Evolutionary conservation across 2,113 vertebrate species (phyloP).

Genomic region (Onychostruthus taczanowskii): DNA sequence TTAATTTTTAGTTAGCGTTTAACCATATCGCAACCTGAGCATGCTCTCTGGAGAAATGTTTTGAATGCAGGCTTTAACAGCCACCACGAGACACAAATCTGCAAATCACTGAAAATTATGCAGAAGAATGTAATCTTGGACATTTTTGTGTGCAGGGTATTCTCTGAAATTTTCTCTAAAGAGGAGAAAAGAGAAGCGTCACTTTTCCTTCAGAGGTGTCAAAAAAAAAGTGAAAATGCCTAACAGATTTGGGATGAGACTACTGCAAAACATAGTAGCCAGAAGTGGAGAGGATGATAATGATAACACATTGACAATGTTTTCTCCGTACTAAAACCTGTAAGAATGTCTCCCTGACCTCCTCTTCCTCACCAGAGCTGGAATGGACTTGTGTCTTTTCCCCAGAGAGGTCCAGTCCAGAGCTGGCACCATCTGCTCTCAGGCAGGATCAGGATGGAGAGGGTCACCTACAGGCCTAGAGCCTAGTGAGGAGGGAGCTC

Average conservation of each 20-base stretch:
- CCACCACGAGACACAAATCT: background rate
- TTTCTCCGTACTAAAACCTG: background rate
- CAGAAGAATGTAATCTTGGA: background rate
- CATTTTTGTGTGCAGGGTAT: background rate
- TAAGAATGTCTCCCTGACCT: background rate
- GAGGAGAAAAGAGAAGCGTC: background rate
- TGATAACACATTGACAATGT: fast-evolving
- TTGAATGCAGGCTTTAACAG: background rate
- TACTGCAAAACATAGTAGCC: background rate
- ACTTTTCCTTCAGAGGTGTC: background rate
- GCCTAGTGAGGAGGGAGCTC: background rate
- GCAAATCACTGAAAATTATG: background rate
- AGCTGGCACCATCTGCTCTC: background rate
- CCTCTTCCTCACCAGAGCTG: background rate
- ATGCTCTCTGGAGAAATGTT: background rate
- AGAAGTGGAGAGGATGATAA: background rate
- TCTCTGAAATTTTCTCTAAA: background rate
- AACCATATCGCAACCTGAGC: background rate
- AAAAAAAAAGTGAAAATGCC: background rate
- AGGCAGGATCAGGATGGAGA: background rate
- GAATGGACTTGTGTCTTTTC: background rate
- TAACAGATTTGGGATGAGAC: background rate
- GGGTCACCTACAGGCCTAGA: background rate
- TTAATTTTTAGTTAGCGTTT: constrained; percentile 43
- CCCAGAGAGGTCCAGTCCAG: background rate